phyloP scores from a whole-genome alignment of 2,113 vertebrate genomes.

The Bubalus kerabau region DNA sequence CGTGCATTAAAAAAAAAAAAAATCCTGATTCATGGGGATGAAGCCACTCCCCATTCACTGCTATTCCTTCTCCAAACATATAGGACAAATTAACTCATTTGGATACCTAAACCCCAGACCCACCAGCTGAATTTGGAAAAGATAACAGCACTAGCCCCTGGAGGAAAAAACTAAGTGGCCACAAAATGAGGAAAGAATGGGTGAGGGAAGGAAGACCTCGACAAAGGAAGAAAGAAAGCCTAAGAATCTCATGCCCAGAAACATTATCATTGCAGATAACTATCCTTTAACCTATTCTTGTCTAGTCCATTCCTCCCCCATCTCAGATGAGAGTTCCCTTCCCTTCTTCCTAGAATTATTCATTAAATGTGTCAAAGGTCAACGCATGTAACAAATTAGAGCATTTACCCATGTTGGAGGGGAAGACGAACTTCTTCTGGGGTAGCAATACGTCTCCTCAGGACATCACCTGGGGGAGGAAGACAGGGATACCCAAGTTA shows the following conservation, averaged over 20 bases:
- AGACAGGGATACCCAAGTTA: not conserved
- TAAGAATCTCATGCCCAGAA: not conserved
- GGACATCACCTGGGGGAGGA: conserved; percentile 82
- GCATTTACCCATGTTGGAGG: conserved; percentile 90
- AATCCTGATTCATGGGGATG: not conserved
- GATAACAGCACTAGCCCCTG: not conserved
- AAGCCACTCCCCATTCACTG: not conserved
- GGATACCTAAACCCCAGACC: not conserved
- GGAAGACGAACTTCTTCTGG: conserved; percentile 93
- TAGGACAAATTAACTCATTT: not conserved
- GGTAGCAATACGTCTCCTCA: conserved; percentile 89
- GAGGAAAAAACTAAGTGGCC: not conserved
- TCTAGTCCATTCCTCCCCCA: not conserved
- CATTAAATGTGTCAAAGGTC: conserved; percentile 12
- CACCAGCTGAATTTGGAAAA: not conserved
- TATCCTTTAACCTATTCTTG: not conserved
- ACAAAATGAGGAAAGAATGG: not conserved
- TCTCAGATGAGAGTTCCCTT: not conserved
- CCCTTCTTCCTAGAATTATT: not conserved
- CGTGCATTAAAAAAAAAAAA: conserved; percentile 4
- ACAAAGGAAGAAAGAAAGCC: not conserved
- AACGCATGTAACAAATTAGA: not conserved
- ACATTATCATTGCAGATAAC: not conserved
- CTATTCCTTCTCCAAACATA: not conserved
- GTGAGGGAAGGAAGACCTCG: not conserved